Evolutionary conservation across 2,888 invertebrate genomes (phyloP), one percentile per base, ranked within the genome.

Genomic region (Antheraea yamamai): DNA sequence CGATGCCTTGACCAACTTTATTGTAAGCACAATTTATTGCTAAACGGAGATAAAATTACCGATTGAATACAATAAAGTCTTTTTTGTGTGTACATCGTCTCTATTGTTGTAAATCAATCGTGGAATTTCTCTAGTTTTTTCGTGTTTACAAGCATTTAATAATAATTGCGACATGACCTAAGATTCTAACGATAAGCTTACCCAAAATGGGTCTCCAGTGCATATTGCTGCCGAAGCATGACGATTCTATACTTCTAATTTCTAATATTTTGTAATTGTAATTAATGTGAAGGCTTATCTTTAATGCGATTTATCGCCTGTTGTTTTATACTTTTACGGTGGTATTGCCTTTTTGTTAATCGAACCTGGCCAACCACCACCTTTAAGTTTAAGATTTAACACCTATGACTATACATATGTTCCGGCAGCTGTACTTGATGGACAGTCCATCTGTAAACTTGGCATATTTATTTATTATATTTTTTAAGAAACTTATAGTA

Each of bases 1-100:
- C 79, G 78, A 61, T 75, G 75, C 85, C 86, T 87, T 88, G 88
- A 86, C 89, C 86, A 83, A 88, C 80, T 81, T 85, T 73, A 76
- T 79, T 76, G 73, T 80, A 66, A 66, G 64, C 26, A 78, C 82
- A 84, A 84, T 82, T 83, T 74, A 78, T 79, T 76, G 76, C 81
- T 77, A 79, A 78, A 76, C 76, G 72, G 76, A 74, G 78, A 78
- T 81, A 80, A 77, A 76, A 79, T 84, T 87, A 83, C 81, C 85
- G 85, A 84, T 78, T 75, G 77, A 77, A 81, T 78, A 88, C 85
- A 87, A 86, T 88, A 77, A 79, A 77, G 77, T 78, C 79, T 73
- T 85, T 76, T 86, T 87, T 87, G 83, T 80, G 78, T 78, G 81
- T 77, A 79, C 77, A 78, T 83, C 83, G 81, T 81, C 79, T 76